Evolutionary conservation across 2,113 vertebrate species (phyloP).

Genomic region (Myotis brandtii): DNA sequence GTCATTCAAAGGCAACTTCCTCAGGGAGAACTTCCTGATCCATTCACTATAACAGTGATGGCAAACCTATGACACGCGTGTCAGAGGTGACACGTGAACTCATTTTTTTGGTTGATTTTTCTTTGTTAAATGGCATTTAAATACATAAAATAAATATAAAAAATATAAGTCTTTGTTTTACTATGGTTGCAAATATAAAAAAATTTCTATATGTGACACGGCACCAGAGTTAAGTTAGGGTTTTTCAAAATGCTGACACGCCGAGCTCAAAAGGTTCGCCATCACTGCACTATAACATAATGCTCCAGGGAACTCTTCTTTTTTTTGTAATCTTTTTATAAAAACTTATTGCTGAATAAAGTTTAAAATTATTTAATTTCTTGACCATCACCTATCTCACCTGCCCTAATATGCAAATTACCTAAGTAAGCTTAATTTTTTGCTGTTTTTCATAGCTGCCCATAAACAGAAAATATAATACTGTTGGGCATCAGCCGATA

Average conservation of each 20-base stretch:
- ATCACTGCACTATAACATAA: neutral
- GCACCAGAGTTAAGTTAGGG: too few species aligned
- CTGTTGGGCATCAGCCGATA: neutral
- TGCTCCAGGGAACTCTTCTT: neutral
- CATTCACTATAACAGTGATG: neutral
- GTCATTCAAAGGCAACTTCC: neutral
- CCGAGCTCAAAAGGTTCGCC: too few species aligned
- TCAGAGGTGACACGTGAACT: too few species aligned
- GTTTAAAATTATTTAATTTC: neutral
- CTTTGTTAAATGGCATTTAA: too few species aligned
- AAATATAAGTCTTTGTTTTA: too few species aligned
- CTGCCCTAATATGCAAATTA: neutral
- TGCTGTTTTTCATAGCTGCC: neutral
- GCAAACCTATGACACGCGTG: too few species aligned
- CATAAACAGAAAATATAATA: neutral
- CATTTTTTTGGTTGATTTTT: too few species aligned
- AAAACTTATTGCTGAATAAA: neutral
- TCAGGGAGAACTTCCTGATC: neutral
- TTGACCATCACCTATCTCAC: neutral
- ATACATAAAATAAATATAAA: too few species aligned
- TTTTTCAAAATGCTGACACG: too few species aligned
- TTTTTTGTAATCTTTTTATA: neutral
- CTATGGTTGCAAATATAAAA: too few species aligned
- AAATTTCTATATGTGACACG: too few species aligned
- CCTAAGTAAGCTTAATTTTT: neutral